Base-by-base conservation (phyloP, 2,888 invertebrate genomes). In the Lucinisca nassula region DNA sequence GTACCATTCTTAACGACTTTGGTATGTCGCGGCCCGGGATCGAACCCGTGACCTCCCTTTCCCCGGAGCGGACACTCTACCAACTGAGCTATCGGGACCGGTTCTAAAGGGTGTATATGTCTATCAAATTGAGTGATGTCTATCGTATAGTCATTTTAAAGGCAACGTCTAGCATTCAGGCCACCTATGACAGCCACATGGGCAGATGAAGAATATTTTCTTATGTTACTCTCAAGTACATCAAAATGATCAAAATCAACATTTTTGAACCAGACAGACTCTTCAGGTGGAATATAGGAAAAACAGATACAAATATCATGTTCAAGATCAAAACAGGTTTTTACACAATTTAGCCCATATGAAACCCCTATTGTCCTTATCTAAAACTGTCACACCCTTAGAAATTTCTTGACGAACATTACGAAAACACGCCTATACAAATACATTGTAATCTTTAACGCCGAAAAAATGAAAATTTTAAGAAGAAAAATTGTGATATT, bases 271-370 rank as follows among this genome's bases (percentile, higher is more conserved):
- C 61, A 78, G 0, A 78, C 61, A 8, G 78, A 78, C 10, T 78
- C 38, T n/a, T 27, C 38, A 40, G 78, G 78, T n/a, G 78, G 78
- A 10, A 78, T 78, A 61, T 78, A 78, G 12, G 21, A 6, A 38
- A 78, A 61, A 61, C 78, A 77, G 4, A 58, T 32, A 55, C 14
- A 55, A 35, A 77, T 27, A 35, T 77, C 77, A 3, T 30, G 8
- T 10, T 1, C 12, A 21, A 77, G 35, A 17, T 35, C 2, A 14
- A 77, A 77, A 51, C 35, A 51, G n/a, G n/a, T 21, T 21, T 21
- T 78, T 78, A 27, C 32, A 24, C 1, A 78, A 21, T 30, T 78
- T 78, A 24, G 40, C 27, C 78, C 61, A 78, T 24, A 78, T 61
- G n/a, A 61, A 38, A 17, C 78, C 78, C 2, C 1, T 37, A 8